phyloP scores from a whole-genome alignment of 2,113 vertebrate species.

The Okapia johnstoni region DNA sequence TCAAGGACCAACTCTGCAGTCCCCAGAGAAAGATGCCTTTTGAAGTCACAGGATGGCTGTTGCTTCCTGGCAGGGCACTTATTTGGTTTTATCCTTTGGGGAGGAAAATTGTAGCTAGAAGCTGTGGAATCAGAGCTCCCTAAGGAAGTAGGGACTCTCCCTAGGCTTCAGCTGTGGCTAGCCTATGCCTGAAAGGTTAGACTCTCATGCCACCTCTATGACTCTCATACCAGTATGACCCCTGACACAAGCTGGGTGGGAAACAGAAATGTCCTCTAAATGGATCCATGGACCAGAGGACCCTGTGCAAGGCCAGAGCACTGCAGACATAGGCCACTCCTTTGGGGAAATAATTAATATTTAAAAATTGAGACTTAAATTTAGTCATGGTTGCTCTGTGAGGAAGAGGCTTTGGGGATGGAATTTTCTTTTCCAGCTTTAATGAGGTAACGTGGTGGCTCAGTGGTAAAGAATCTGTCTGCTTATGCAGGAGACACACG shows the following conservation, averaged over 20 bases:
- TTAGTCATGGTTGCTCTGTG: neutral
- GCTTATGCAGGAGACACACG: neutral
- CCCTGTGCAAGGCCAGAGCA: neutral
- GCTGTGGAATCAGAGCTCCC: neutral
- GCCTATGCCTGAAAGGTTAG: neutral
- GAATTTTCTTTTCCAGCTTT: neutral
- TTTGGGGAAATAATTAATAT: neutral
- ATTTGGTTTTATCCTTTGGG: neutral
- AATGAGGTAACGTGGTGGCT: neutral
- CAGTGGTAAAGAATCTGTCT: neutral
- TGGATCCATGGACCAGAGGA: neutral
- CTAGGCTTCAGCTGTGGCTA: neutral
- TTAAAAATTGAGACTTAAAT: neutral
- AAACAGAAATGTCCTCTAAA: neutral
- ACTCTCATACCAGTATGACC: too few species aligned
- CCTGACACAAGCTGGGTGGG: neutral
- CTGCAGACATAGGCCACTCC: neutral
- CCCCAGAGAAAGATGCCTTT: neutral
- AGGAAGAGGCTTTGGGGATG: neutral
- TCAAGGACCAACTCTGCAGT: neutral
- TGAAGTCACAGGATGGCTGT: neutral
- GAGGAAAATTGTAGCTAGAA: neutral
- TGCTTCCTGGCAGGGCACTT: neutral
- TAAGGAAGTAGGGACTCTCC: neutral
- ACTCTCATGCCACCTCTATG: too few species aligned